Evolutionary conservation across 2,888 invertebrate species (phyloP).

Genomic region (Cerastoderma edule): DNA sequence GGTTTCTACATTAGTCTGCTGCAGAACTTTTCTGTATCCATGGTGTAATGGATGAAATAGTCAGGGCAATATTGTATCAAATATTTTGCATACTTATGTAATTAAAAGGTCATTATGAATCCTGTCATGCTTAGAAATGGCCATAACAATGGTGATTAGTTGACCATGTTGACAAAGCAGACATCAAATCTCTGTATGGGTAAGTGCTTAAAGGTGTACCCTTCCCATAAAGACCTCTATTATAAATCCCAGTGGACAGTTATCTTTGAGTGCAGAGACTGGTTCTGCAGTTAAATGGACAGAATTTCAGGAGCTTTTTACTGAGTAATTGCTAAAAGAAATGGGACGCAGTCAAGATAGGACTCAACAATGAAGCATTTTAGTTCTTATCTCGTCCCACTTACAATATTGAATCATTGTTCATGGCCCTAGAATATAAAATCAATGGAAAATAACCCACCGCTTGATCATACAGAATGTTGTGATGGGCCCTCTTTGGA

Average conservation of each 20-base stretch:
- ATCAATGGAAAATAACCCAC: constrained; percentile 1
- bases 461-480: too few relatives aligned
- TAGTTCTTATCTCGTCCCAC: neutral
- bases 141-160: constrained; percentile 13
- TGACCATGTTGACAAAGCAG: constrained; percentile 16
- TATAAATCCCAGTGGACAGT: constrained; percentile 20
- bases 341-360: constrained; percentile 33
- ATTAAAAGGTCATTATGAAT: constrained; percentile 5
- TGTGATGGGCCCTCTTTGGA: too few relatives aligned
- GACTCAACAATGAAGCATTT: constrained; percentile 32
- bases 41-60: too few relatives aligned
- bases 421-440: neutral
- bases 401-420: neutral
- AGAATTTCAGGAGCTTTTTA: constrained; percentile 23
- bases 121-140: constrained; percentile 5
- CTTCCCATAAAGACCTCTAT: constrained; percentile 18
- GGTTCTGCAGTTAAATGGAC: constrained; percentile 34
- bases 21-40: too few relatives aligned
- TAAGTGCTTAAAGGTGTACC: constrained; percentile 2
- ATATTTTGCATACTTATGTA: too few relatives aligned
- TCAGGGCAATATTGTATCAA: too few relatives aligned
- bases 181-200: constrained; percentile 15
- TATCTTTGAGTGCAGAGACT: constrained; percentile 5
- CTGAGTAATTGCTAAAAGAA: constrained; percentile 31
- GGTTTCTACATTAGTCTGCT: too few relatives aligned